These are phyloP conservation scores for Mirza zaza DNA, from an alignment of 2,113 vertebrate genomes.

Conservation along the genomic window DNA sequence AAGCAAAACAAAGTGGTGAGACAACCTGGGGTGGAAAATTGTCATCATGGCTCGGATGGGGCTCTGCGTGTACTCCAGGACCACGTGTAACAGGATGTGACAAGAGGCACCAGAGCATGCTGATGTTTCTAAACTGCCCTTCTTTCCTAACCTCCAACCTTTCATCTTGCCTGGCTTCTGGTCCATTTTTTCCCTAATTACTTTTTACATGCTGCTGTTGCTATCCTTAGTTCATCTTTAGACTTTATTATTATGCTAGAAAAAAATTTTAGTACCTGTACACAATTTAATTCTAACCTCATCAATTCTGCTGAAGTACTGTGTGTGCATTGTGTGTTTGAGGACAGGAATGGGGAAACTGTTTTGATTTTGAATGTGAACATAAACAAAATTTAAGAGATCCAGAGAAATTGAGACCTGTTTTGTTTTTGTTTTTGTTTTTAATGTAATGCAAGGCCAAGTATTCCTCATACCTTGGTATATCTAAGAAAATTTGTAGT, in stretches of 20 bases:
- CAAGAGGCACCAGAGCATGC: background rate
- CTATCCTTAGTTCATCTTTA: background rate
- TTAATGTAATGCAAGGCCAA: background rate
- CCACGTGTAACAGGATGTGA: background rate
- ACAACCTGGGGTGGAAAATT: background rate
- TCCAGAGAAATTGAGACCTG: background rate
- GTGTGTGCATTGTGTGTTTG: background rate
- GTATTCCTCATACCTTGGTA: background rate
- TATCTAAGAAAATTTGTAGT: background rate
- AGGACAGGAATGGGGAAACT: background rate
- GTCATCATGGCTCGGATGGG: too few species aligned
- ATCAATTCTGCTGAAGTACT: background rate
- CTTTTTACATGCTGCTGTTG: background rate
- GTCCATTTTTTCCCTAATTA: background rate
- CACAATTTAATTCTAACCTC: background rate
- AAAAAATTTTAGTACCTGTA: background rate
- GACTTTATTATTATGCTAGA: background rate
- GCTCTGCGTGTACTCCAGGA: accelerated
- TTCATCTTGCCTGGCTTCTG: background rate
- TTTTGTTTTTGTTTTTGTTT: too few species aligned
- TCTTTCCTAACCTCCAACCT: background rate
- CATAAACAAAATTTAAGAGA: background rate
- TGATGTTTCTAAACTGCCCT: background rate
- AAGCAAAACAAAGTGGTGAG: background rate
- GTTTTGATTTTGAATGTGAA: background rate